Conservation (phyloP, 2,888 invertebrate genomes). For the Brachypalpus laphriformis region DNA sequence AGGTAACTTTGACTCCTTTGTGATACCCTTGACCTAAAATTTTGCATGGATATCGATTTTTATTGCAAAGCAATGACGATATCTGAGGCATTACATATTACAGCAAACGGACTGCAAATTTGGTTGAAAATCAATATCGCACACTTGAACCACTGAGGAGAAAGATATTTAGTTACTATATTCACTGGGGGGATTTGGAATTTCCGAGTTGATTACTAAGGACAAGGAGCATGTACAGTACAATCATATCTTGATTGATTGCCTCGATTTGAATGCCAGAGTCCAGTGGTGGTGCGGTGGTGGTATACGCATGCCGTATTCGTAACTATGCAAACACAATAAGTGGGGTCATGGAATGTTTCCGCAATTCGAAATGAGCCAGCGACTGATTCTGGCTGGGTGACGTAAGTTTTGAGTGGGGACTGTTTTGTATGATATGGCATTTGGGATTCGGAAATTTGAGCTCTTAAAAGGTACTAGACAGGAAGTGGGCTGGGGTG, state of each 20-base stretch:
- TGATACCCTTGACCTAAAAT: conserved; percentile 18
- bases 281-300: background rate
- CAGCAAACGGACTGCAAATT: conserved; percentile 2
- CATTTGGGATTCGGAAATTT: no score
- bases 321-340: conserved; percentile 41
- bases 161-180: conserved; percentile 4
- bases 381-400: conserved; percentile 15
- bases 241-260: conserved; percentile 56
- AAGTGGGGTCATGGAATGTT: conserved; percentile 13
- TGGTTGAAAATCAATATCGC: conserved; percentile 36
- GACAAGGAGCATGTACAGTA: conserved; percentile 6
- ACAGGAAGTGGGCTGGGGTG: background rate
- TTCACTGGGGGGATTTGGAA: conserved; percentile 33
- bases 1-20: background rate
- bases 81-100: background rate
- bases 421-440: background rate
- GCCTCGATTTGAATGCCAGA: conserved; percentile 41
- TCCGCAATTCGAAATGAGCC: conserved; percentile 16
- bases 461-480: background rate
- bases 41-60: conserved; percentile 12
- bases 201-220: no score
- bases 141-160: conserved; percentile 1
- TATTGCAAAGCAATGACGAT: background rate
- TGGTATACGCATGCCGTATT: conserved; percentile 13
- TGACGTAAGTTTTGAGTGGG: conserved; percentile 26